Percentiles rank a stretch among this genome's conserved stretches.
These are phyloP conservation scores for Mizuhopecten yessoensis DNA, from an alignment of 1,140 invertebrate genomes.

Conservation along the genomic window DNA sequence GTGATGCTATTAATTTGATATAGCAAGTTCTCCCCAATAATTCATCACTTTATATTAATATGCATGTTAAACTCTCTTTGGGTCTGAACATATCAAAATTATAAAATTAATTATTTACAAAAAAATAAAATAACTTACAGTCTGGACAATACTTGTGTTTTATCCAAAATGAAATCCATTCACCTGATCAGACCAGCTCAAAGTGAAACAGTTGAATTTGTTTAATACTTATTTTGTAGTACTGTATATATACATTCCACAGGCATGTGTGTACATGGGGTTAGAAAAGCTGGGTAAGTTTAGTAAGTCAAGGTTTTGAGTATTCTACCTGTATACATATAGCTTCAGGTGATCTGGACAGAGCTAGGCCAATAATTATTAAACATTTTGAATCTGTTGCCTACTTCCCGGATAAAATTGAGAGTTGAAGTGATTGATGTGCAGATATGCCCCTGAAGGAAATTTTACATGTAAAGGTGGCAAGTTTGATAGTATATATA, in stretches of 20 bases:
- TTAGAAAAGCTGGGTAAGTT: neutral
- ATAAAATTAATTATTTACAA: neutral
- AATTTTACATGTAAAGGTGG: neutral
- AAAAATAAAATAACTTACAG: neutral
- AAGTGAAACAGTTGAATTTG: neutral
- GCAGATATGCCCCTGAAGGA: neutral
- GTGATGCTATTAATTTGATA: neutral
- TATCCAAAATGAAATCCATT: neutral
- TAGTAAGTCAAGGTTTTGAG: conserved; percentile 15
- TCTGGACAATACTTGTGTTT: neutral
- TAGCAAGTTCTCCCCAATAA: neutral
- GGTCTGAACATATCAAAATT: neutral
- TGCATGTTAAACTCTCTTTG: neutral
- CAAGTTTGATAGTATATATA: conserved; percentile 8
- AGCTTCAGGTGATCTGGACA: neutral
- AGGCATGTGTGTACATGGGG: neutral
- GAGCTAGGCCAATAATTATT: conserved; percentile 1
- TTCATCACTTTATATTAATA: conserved; percentile 4
- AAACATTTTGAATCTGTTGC: conserved; percentile 39
- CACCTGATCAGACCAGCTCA: neutral
- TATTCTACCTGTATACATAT: neutral
- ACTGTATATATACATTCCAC: conserved; percentile 2
- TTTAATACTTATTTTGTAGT: neutral
- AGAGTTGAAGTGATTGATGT: conserved; percentile 27
- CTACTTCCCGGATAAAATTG: conserved; percentile 26